Conservation (phyloP, 1,140 invertebrate species). For the Caenorhabditis remanei region DNA sequence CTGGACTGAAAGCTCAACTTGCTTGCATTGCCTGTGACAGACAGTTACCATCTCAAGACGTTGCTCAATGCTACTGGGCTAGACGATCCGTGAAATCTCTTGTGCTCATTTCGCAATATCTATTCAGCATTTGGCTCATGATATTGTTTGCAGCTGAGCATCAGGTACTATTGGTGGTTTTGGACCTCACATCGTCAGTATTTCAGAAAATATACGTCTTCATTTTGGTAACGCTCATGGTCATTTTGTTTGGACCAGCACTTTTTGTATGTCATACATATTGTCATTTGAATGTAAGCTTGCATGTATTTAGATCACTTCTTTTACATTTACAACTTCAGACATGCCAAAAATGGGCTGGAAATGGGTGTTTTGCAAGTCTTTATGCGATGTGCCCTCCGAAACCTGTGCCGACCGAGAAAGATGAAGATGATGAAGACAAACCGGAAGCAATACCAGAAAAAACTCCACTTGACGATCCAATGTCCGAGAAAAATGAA, state of each 20-base stretch:
- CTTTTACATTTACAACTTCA: not conserved
- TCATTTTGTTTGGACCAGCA: constrained; percentile 57
- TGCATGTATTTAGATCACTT: not conserved
- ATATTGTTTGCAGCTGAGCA: constrained; percentile 58
- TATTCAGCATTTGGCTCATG: constrained; percentile 60
- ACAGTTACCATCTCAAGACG: constrained; percentile 52
- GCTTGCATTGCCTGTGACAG: constrained; percentile 62
- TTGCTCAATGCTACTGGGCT: constrained; percentile 59
- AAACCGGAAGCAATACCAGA: not conserved
- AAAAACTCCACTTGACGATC: not conserved
- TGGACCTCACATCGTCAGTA: not conserved
- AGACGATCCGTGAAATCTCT: constrained; percentile 60
- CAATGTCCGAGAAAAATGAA: not conserved
- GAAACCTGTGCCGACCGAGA: not conserved
- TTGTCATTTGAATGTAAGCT: constrained; percentile 62
- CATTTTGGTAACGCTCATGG: constrained; percentile 34
- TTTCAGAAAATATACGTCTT: constrained; percentile 57
- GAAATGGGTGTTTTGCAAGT: constrained; percentile 30
- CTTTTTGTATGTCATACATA: constrained; percentile 63
- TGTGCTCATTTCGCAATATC: constrained; percentile 16
- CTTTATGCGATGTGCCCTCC: constrained; percentile 35
- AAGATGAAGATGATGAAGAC: constrained; percentile 26
- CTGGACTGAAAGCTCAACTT: constrained; percentile 54
- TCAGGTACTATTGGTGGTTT: constrained; percentile 35
- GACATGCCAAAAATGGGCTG: constrained; percentile 58